Percentiles rank a stretch among this genome's conserved stretches.
Conservation (phyloP, 2,113 vertebrate species). For the Sphyrna mokarran region DNA sequence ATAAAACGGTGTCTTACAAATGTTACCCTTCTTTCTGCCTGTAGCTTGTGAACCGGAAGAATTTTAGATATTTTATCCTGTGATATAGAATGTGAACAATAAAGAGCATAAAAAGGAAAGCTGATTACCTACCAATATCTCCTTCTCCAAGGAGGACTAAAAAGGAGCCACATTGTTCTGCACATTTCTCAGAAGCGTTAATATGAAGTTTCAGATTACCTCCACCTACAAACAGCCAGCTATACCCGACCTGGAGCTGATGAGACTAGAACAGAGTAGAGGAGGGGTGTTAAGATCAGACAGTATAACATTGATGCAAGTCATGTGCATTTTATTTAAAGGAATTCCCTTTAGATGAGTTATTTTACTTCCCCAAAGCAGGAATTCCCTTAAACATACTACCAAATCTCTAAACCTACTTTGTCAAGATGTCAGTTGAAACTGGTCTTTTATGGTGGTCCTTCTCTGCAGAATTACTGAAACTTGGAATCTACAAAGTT, state of each 20-base stretch:
- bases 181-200: conserved; percentile 30
- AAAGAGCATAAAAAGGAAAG: background rate
- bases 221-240: conserved; percentile 21
- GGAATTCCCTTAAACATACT: background rate
- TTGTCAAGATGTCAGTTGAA: background rate
- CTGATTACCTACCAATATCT: conserved; percentile 13
- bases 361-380: background rate
- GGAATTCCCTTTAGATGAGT: background rate
- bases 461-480: background rate
- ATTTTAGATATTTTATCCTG: background rate
- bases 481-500: background rate
- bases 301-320: background rate
- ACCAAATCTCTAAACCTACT: background rate
- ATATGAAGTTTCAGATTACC: conserved; percentile 30
- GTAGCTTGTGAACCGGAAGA: background rate
- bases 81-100: background rate
- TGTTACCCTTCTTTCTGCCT: background rate
- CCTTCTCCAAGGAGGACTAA: background rate
- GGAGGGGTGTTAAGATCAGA: background rate
- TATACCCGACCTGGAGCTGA: background rate
- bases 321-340: background rate
- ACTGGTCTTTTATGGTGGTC: background rate
- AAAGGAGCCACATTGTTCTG: conserved; percentile 11
- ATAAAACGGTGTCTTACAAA: background rate
- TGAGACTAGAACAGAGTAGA: background rate